These are phyloP conservation scores for Pandion haliaetus DNA, from an alignment of 2,113 vertebrate species.

Conservation along the genomic window DNA sequence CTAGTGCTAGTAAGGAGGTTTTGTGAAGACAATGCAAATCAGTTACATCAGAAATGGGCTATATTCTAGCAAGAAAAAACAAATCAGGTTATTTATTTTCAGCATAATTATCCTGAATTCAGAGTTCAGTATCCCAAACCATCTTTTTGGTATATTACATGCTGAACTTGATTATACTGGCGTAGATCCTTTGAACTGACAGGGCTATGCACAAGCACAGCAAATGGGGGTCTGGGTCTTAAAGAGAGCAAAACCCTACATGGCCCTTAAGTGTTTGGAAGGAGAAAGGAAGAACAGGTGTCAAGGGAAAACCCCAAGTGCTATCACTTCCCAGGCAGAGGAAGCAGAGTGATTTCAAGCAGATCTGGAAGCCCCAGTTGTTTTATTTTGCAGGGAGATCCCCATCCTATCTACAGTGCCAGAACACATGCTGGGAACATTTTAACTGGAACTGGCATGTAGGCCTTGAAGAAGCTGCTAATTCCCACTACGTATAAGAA, in stretches of 20 bases:
- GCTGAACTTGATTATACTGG: background rate
- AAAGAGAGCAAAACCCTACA: background rate
- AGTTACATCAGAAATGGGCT: background rate
- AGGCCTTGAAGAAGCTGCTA: background rate
- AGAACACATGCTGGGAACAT: constrained; percentile 15
- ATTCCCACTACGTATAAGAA: background rate
- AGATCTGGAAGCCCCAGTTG: background rate
- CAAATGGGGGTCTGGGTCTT: background rate
- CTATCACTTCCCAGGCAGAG: background rate
- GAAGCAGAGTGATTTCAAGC: background rate
- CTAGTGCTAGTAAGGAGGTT: background rate
- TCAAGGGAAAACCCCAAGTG: background rate
- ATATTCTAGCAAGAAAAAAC: background rate
- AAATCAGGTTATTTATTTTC: background rate
- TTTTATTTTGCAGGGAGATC: constrained; percentile 33
- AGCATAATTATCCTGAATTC: background rate
- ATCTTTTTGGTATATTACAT: background rate
- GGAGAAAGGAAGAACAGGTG: background rate
- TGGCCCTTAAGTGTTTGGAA: background rate
- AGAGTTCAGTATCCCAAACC: background rate
- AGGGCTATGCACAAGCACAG: background rate
- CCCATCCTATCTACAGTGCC: background rate
- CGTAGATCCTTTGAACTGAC: background rate
- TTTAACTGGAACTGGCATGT: background rate
- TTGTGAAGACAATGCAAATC: background rate